A percentile compares a stretch with the other conserved stretches of the same genome.
These are phyloP conservation scores for Falco berigora DNA, from an alignment of 2,797 vertebrate species.

Conservation along the genomic window DNA sequence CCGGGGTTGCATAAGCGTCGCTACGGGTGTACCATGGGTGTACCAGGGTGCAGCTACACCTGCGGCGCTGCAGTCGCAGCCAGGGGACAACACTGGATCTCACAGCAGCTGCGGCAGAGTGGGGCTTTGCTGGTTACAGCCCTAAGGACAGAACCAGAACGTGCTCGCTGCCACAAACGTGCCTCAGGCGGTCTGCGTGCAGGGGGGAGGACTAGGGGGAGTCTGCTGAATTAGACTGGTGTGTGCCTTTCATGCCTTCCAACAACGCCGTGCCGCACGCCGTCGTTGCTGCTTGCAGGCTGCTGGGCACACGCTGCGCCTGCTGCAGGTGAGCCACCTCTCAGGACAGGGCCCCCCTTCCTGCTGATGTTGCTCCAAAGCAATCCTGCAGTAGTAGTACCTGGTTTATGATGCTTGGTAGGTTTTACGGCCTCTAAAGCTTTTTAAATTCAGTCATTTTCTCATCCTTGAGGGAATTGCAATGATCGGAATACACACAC, in stretches of 20 bases:
- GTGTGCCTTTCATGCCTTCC: neutral
- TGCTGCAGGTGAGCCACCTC: neutral
- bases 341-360: neutral
- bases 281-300: neutral
- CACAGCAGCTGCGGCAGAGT: neutral
- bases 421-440: neutral
- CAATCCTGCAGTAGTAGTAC: neutral
- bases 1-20: neutral
- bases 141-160: neutral
- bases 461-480: neutral
- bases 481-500: accelerated
- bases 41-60: neutral
- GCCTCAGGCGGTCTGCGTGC: neutral
- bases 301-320: accelerated
- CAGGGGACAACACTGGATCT: neutral
- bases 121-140: neutral
- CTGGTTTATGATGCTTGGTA: neutral
- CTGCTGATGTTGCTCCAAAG: neutral
- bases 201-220: neutral
- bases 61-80: neutral
- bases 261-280: neutral
- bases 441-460: neutral
- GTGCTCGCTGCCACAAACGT: neutral
- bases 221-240: neutral
- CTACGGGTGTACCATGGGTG: neutral